Evolutionary conservation across 2,888 invertebrate species (phyloP), one percentile per base, ranked within the genome.

Genomic region (Zelleria hepariella): DNA sequence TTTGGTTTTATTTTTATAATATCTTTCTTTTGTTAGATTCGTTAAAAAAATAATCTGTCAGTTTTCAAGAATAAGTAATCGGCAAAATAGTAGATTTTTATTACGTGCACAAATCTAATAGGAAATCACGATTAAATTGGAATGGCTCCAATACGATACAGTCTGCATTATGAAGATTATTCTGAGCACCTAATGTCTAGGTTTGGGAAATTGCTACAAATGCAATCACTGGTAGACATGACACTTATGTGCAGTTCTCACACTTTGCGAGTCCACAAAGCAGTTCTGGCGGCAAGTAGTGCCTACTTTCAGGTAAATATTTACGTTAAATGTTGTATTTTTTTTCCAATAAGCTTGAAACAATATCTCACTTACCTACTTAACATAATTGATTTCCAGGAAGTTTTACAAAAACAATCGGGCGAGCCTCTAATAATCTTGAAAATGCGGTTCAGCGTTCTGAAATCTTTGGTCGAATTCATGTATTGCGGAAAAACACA

Each of bases 401-500:
- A 92, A 67, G 90, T 91, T 63, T 74, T 92, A 55, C 91, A 91
- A 75, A 91, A 91, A 68, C 86, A 90, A 66, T 74, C 80, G 15
- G 90, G 90, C 8, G 91, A 92, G 66, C 91, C 91, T 53, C 77
- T 91, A 51, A 84, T 92, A 52, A 90, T 94, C 62, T 88, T 91
- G 66, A 93, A 94, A 71, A 91, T 94, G 88, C 91, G 93, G 72
- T 94, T 93, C 77, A 89, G 90, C 67, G 92, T 94, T 27, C 80
- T 94, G 61, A 93, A 93, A 78, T 92, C 92, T 56, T 86, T 94
- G 62, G 91, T 94, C 32, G 94, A 94, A 75, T 94, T 93, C 68
- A 94, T 94, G 92, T 94, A 94, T 71, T 93, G 93, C 69, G 94
- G 94, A 1, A 93, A 93, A 83, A 94, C 93, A 1, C 91, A 91